Percentiles rank a stretch among this genome's conserved stretches.
Conservation (phyloP, 1,140 invertebrate genomes). For the Euura saliciscinereae region DNA sequence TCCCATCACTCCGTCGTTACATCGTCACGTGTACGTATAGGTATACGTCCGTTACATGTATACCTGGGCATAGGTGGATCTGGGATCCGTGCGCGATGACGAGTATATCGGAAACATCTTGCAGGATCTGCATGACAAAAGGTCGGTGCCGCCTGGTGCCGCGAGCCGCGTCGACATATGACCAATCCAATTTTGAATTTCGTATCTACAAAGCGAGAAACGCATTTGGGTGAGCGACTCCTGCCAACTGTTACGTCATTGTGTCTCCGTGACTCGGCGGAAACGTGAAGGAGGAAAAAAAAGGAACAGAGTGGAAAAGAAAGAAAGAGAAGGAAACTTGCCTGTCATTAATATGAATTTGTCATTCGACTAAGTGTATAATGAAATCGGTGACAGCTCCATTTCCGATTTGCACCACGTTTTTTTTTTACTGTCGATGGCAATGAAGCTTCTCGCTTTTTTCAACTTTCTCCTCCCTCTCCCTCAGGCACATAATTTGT, state of each 20-base stretch:
- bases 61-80: neutral
- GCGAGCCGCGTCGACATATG: no score
- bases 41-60: neutral
- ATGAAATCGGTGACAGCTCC: constrained; percentile 39
- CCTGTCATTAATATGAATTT: constrained; percentile 49
- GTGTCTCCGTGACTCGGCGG: constrained; percentile 34
- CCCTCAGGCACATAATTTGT: neutral
- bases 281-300: constrained; percentile 11
- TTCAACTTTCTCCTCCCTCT: neutral
- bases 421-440: neutral
- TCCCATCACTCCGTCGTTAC: no score
- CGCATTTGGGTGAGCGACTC: constrained; percentile 21
- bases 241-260: constrained; percentile 43
- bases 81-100: neutral
- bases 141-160: neutral
- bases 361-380: constrained; percentile 29
- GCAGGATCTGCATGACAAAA: constrained; percentile 12
- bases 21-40: no score
- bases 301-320: neutral
- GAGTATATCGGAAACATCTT: neutral
- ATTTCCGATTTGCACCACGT: constrained; percentile 30
- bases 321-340: constrained; percentile 31
- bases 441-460: neutral
- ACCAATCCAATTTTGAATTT: constrained; percentile 16
- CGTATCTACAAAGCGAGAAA: constrained; percentile 40